phyloP scores from a whole-genome alignment of 2,113 vertebrate species.

The Dascyllus trimaculatus region DNA sequence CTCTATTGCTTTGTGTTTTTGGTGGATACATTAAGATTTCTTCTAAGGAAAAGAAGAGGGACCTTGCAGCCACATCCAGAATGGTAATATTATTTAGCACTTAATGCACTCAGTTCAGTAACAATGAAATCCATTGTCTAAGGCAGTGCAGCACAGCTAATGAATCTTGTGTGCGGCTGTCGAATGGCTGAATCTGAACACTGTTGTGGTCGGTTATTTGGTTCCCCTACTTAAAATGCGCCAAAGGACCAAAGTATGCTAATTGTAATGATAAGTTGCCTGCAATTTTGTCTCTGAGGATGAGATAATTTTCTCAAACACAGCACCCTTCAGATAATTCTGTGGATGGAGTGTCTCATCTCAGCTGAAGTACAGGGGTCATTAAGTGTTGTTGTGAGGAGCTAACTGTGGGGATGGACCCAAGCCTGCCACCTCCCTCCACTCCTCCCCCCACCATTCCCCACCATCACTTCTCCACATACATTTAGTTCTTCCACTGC shows the following conservation, averaged over 20 bases:
- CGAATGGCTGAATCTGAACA: constrained; percentile 18
- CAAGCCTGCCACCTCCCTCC: constrained; percentile 32
- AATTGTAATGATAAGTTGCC: constrained; percentile 73
- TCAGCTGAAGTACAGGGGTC: constrained; percentile 82
- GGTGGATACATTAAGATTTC: constrained; percentile 10
- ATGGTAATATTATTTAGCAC: constrained; percentile 6
- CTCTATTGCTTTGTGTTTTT: too few relatives aligned
- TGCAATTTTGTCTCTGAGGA: constrained; percentile 76
- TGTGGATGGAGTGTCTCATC: constrained; percentile 82
- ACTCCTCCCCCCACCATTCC: not conserved
- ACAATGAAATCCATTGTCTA: constrained; percentile 17
- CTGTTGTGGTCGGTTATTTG: constrained; percentile 26
- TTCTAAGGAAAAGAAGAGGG: not conserved
- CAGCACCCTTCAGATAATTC: constrained; percentile 80
- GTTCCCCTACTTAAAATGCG: constrained; percentile 48
- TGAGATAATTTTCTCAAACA: constrained; percentile 80
- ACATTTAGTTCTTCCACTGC: constrained; percentile 17
- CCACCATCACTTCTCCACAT: constrained; percentile 19
- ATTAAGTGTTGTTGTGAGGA: constrained; percentile 80
- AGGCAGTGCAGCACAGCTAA: constrained; percentile 20
- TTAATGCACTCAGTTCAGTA: not conserved
- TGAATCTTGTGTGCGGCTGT: constrained; percentile 6
- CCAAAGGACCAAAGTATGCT: constrained; percentile 68
- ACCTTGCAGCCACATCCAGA: constrained; percentile 1
- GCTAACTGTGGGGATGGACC: constrained; percentile 68